Evolutionary conservation across 2,797 vertebrate genomes (phyloP).

Genomic region (Sebastes hopkinsi): DNA sequence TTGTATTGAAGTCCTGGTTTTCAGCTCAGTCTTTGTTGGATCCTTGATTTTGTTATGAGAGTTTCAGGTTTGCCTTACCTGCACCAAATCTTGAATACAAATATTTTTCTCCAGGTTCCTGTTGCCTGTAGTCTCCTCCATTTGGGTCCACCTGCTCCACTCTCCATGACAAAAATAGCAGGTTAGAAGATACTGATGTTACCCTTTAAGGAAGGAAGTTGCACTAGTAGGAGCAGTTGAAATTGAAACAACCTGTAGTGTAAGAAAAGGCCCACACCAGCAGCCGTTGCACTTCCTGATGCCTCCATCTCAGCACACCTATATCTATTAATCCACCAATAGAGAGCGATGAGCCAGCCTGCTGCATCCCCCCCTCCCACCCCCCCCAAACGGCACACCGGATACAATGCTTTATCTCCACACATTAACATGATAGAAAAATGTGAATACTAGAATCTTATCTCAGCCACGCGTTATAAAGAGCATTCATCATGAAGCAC

Average conservation of each 20-base stretch:
- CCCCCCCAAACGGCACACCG: conserved; percentile 80
- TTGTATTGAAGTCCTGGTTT: no score
- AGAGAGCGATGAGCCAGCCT: conserved; percentile 85
- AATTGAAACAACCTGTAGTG: not conserved
- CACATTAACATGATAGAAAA: conserved; percentile 95
- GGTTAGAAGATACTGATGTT: no score
- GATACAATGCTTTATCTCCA: conserved; percentile 89
- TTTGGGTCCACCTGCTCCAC: no score
- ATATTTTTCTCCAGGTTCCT: no score
- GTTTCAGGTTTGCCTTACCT: no score
- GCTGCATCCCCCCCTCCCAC: conserved; percentile 61
- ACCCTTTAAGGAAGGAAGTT: not conserved
- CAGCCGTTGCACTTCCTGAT: conserved; percentile 22
- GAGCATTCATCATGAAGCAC: conserved; percentile 94
- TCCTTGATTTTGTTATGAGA: no score
- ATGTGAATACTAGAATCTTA: conserved; percentile 98
- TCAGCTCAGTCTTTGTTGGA: no score
- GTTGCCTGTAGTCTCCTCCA: no score
- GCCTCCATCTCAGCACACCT: conserved; percentile 44
- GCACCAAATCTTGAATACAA: no score
- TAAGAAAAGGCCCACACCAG: not conserved
- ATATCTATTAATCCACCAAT: conserved; percentile 63
- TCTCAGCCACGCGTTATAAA: conserved; percentile 94
- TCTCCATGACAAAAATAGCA: no score
- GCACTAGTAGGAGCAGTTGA: not conserved